Percentiles rank a stretch among this genome's conserved stretches.
Evolutionary conservation across 2,888 invertebrate species (phyloP).

Genomic region (Masnerella sp.): DNA sequence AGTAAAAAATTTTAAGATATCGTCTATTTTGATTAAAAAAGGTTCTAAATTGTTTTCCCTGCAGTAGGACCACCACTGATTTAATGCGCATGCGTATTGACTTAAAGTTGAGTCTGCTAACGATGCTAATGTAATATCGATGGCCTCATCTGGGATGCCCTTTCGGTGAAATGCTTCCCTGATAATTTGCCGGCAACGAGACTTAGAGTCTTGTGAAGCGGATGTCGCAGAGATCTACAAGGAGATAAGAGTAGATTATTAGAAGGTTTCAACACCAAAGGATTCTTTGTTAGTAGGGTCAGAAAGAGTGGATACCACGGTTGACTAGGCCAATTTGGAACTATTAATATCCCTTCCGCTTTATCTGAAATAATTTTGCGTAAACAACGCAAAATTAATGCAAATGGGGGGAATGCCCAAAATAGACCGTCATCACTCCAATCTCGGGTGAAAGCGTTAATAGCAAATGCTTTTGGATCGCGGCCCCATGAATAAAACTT

Average conservation of each 20-base stretch:
- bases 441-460: conserved; percentile 47
- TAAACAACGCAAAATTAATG: conserved; percentile 22
- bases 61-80: neutral
- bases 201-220: neutral
- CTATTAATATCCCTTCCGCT: conserved; percentile 18
- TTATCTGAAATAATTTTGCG: conserved; percentile 48
- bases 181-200: conserved; percentile 23
- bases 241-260: conserved; percentile 16
- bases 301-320: conserved; percentile 25
- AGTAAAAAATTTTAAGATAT: neutral
- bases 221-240: conserved; percentile 22
- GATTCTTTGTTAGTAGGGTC: neutral
- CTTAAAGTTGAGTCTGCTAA: conserved; percentile 52
- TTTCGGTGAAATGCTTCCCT: conserved; percentile 13
- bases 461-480: conserved; percentile 32
- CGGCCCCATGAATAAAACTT: conserved; percentile 32
- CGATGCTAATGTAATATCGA: conserved; percentile 56
- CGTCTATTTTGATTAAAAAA: neutral
- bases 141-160: conserved; percentile 23
- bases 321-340: conserved; percentile 43
- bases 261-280: conserved; percentile 28
- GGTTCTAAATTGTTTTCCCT: neutral
- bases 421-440: conserved; percentile 34
- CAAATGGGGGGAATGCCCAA: conserved; percentile 33
- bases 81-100: conserved; percentile 50